Evolutionary conservation across 2,888 invertebrate species (phyloP), one percentile per base, ranked within the genome.

Genomic region (Anaspis maculata): DNA sequence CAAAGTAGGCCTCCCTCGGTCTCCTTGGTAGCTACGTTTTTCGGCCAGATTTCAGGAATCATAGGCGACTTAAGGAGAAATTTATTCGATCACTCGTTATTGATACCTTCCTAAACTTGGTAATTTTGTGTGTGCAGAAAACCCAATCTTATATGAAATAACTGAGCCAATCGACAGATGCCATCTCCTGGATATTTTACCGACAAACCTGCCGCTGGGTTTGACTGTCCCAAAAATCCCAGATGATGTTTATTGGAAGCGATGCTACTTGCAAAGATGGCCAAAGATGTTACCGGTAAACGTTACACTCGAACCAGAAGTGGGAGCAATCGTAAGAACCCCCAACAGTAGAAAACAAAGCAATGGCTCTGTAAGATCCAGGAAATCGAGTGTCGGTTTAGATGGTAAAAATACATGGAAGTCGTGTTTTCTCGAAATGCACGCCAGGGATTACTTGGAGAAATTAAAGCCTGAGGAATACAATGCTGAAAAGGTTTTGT

Each of bases 161-260:
- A 27, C 41, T n/a, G 27, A 54, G 19, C 35, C 42, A 15, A 43
- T 50, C 30, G 59, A 62, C 40, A 49, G 45, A 37, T 44, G 49
- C 32, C 30, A 46, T 9, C 40, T 63, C 7, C 31, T 62, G 26
- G 57, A 59, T 31, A 38, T 54, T 15, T 39, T 63, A 28, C 47
- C 59, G 21, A 50, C 50, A n/a, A 44, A 50, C 36, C 39, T 62
- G 25, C 57, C 59, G 1, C 42, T 59, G 14, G 38, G 44, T 27
- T 30, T 61, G 14, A 56, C 59, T 3, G 48, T 61, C 15, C 46
- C 52, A 25, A 46, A 49, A 37, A 59, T 63, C 13, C 27, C 48
- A 9, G 53, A 59, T 27, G 57, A 60, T 36, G 35, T 54, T 27
- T 63, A 59, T 35, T 63, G 63, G 63, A 49, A 55, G 39, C 50